Evolutionary conservation across 92 coral and sea anemone species (phyloP).

Genomic region (Diadumene lineata): DNA sequence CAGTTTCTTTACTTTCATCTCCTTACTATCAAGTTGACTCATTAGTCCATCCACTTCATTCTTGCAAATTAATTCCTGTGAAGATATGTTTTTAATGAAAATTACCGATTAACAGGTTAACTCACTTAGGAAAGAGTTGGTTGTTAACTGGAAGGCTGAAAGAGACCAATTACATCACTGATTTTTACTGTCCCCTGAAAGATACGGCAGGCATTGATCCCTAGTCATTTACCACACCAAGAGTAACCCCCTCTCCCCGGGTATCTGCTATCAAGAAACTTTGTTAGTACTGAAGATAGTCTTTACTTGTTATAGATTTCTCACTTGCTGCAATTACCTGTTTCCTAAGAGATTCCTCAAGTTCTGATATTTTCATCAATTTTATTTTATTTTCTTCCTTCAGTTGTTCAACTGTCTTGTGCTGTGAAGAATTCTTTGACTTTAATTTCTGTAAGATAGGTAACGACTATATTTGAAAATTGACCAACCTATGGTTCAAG

Average conservation of each 20-base stretch:
- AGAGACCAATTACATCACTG: no score
- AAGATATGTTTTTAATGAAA: background rate
- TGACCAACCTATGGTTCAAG: no score
- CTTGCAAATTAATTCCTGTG: conserved; percentile 48
- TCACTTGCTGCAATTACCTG: conserved; percentile 53
- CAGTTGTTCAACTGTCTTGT: conserved; percentile 67
- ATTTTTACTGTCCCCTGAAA: no score
- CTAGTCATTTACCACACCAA: no score
- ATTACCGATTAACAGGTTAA: no score
- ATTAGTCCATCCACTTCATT: conserved; percentile 45
- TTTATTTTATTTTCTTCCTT: conserved; percentile 66
- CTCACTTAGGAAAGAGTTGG: no score
- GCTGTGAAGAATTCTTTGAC: conserved; percentile 62
- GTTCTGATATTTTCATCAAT: conserved; percentile 47
- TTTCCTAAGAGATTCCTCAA: conserved; percentile 49
- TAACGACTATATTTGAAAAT: background rate
- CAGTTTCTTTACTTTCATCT: conserved; percentile 45
- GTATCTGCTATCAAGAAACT: no score
- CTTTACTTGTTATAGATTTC: no score
- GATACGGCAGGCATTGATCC: no score
- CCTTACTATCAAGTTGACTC: conserved; percentile 41
- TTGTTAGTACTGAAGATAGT: no score
- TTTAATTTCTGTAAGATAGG: conserved; percentile 54
- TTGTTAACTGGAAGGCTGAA: no score
- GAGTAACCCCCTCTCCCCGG: no score